Conservation (phyloP, 2,888 invertebrate genomes). For the Pelosia muscerda region DNA sequence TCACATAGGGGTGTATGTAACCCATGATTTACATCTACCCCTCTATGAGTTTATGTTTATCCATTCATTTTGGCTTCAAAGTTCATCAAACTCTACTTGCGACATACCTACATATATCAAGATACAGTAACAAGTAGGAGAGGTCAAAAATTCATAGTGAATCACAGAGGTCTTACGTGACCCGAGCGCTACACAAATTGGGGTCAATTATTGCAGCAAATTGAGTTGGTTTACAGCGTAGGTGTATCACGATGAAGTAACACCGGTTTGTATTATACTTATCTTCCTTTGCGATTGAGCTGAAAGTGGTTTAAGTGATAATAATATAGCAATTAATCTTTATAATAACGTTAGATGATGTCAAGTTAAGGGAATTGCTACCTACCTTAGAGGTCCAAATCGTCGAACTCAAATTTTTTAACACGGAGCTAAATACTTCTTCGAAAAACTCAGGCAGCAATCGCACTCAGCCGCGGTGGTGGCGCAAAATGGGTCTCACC, state of each 20-base stretch:
- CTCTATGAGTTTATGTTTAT: background rate
- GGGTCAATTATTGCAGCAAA: conserved; percentile 55
- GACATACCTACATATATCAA: conserved; percentile 1
- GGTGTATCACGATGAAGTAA: conserved; percentile 51
- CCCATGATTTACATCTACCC: background rate
- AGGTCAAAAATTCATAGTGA: conserved; percentile 49
- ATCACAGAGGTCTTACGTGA: conserved; percentile 49
- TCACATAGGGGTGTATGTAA: background rate
- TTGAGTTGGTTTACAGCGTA: conserved; percentile 50
- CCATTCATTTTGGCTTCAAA: background rate
- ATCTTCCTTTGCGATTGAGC: background rate
- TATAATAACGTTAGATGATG: no score
- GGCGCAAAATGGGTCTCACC: no score
- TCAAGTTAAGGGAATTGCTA: no score
- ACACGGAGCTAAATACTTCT: no score
- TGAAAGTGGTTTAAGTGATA: background rate
- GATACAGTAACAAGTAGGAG: conserved; percentile 21
- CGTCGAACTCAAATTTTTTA: no score
- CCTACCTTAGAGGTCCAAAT: no score
- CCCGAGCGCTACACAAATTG: conserved; percentile 48
- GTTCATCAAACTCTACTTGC: background rate
- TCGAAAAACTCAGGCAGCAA: no score
- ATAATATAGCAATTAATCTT: no score
- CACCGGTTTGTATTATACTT: conserved; percentile 28
- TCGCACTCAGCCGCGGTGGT: no score